Evolutionary conservation across 2,888 invertebrate genomes (phyloP).

Genomic region (Coecobrya sp.): DNA sequence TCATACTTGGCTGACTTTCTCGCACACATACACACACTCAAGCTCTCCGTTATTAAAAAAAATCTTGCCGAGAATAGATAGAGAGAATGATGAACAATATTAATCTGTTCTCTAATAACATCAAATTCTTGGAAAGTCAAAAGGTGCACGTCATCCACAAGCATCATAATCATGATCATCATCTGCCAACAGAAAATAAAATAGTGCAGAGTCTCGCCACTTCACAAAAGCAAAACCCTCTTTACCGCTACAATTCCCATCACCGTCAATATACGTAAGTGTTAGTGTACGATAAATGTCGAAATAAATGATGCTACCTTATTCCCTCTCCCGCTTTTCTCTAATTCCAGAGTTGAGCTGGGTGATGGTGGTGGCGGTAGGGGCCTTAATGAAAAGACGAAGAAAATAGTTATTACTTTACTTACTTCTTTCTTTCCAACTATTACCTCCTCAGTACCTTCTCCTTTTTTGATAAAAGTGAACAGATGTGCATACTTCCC

Average conservation of each 20-base stretch:
- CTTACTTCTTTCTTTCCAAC: slow-evolving; percentile 62
- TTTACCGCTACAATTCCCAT: slow-evolving; percentile 10
- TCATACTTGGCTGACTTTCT: neutral
- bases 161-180: neutral
- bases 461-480: slow-evolving; percentile 50
- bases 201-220: too few relatives aligned
- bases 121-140: slow-evolving; percentile 48
- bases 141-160: slow-evolving; percentile 6
- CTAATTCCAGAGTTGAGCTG: slow-evolving; percentile 53
- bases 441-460: slow-evolving; percentile 34
- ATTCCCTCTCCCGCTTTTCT: slow-evolving; percentile 55
- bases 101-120: slow-evolving; percentile 1
- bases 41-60: slow-evolving; percentile 20
- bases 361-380: slow-evolving; percentile 53
- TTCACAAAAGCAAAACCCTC: neutral
- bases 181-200: slow-evolving; percentile 6
- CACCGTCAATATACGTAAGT: slow-evolving; percentile 36
- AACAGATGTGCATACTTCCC: slow-evolving; percentile 80
- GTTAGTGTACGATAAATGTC: slow-evolving; percentile 80
- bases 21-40: neutral
- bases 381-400: slow-evolving; percentile 81
- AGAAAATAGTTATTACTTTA: slow-evolving; percentile 72
- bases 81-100: neutral
- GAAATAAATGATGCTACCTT: slow-evolving; percentile 81
- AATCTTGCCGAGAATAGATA: neutral